These are phyloP conservation scores for Leptarthrus brevirostris DNA, from an alignment of 2,888 invertebrate species.

Conservation along the genomic window DNA sequence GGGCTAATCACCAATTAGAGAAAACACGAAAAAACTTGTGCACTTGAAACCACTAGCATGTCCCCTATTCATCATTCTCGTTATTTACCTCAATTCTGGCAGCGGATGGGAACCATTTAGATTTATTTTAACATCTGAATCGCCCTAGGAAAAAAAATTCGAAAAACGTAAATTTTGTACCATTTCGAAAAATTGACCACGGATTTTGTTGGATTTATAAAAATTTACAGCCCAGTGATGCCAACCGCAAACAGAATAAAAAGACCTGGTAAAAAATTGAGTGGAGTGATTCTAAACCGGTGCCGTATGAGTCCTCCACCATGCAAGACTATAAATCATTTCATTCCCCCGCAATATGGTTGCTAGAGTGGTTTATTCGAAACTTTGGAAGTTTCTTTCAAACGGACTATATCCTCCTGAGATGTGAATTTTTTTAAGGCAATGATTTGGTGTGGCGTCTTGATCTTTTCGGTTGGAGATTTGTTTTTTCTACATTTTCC, in stretches of 20 bases:
- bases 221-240: conserved; percentile 8
- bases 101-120: background rate
- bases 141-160: background rate
- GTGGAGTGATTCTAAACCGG: background rate
- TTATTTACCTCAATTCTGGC: conserved; percentile 15
- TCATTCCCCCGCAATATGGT: background rate
- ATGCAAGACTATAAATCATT: conserved; percentile 20
- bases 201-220: conserved; percentile 41
- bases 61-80: conserved; percentile 27
- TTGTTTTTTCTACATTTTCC: too few species aligned
- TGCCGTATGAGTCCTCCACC: background rate
- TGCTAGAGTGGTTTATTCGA: too few species aligned
- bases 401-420: too few species aligned
- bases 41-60: conserved; percentile 34
- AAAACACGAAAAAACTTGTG: conserved; percentile 43
- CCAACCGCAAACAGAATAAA: background rate
- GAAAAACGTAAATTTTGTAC: background rate
- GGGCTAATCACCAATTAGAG: conserved; percentile 47
- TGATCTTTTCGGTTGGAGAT: too few species aligned
- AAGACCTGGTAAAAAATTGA: background rate
- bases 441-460: too few species aligned
- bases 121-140: conserved; percentile 25
- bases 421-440: too few species aligned
- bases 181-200: conserved; percentile 42
- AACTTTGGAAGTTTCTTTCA: too few species aligned